Base-by-base conservation (phyloP, 2,797 vertebrate genomes). In the Phoebastria nigripes region DNA sequence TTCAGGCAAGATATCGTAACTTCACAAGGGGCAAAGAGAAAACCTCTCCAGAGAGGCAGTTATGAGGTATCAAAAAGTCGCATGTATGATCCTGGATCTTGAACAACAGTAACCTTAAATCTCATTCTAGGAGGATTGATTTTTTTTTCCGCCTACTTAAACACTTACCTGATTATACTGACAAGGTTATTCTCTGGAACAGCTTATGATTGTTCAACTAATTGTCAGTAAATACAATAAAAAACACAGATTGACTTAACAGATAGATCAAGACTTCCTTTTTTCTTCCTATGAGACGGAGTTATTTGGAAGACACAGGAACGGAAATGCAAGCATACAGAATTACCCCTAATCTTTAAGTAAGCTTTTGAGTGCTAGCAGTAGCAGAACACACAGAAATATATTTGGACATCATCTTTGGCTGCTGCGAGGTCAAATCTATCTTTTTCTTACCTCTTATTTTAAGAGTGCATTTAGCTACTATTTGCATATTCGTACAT, bases 291-390 rank as follows among this genome's bases (percentile, higher is more conserved):
- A 10, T 31, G 55, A 65, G 65, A 41, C 2, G 7, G 29, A 54
- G n/a, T 86, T 93, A 91, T 82, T 73, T 95, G 90, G 82, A 69
- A 84, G 86, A 95, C 70, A 93, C 31, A 54, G 33, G 73, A 72
- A 65, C 6, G 12, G 46, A 90, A 86, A 80, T 41, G n/a, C 35
- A 93, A 94, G 54, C 55, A 96, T 94, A 97, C 65, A 89, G 26
- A 81, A 74, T 70, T 93, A 93, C 84, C 65, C 59, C 85, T 63
- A 73, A 82, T 85, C 82, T 93, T 96, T 91, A 65, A 71, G 56
- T 74, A 93, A 73, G 74, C 35, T 95, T 94, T 94, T 96, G 89
- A 84, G 71, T 62, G 62, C 67, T 96, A 90, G 84, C 89, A 86
- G 79, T 87, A 96, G 81, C 61, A 93, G 91, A 83, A 96, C 61